Evolutionary conservation across 2,888 invertebrate genomes (phyloP).

Genomic region (Dexiosoma caninum): DNA sequence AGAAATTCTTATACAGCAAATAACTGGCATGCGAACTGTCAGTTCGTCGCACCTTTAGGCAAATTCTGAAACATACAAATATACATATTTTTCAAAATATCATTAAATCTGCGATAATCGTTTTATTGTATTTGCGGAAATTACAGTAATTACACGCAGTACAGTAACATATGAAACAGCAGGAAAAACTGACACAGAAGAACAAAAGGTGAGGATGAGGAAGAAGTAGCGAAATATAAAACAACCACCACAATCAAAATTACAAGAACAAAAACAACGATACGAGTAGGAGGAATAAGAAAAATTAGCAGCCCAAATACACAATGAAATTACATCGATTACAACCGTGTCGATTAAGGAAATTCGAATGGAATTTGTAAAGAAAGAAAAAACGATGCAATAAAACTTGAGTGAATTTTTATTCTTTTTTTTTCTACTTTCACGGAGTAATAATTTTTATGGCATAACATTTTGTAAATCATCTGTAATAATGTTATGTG

Average conservation of each 20-base stretch:
- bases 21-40: background rate
- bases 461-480: slow-evolving; percentile 54
- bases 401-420: background rate
- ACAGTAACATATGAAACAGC: slow-evolving; percentile 27
- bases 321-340: background rate
- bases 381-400: background rate
- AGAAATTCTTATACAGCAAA: background rate
- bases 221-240: background rate
- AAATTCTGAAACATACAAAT: too few relatives aligned
- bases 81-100: slow-evolving; percentile 27
- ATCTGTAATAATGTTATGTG: slow-evolving; percentile 5
- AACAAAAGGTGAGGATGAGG: background rate
- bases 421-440: too few relatives aligned
- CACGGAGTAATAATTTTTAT: slow-evolving; percentile 53
- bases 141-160: slow-evolving; percentile 49
- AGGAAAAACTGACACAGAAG: too few relatives aligned
- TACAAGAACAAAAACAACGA: background rate
- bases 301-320: background rate
- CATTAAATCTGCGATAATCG: slow-evolving; percentile 52
- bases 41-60: too few relatives aligned
- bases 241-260: background rate
- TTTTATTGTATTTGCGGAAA: slow-evolving; percentile 51
- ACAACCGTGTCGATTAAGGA: background rate
- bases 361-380: background rate
- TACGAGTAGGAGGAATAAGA: background rate